A percentile compares a stretch with the other conserved stretches of the same genome.
These are phyloP conservation scores for Nebria brevicollis DNA, from an alignment of 2,888 invertebrate genomes.

Conservation along the genomic window DNA sequence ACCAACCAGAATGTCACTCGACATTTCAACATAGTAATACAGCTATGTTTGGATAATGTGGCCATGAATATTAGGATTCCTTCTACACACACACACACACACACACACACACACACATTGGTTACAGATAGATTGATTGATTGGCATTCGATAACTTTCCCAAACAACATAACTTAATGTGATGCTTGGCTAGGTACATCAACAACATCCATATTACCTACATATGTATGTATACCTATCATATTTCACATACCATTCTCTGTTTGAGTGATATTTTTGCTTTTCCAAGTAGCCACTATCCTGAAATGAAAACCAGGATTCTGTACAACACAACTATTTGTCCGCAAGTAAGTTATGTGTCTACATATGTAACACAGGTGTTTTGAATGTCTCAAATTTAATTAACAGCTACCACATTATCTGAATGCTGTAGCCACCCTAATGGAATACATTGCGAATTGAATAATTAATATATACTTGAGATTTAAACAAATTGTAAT, in stretches of 20 bases:
- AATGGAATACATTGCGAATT: neutral
- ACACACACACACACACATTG: neutral
- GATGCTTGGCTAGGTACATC: neutral
- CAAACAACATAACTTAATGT: neutral
- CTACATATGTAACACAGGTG: conserved; percentile 3
- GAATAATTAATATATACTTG: too few species aligned
- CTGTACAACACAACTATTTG: too few species aligned
- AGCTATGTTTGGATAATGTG: neutral
- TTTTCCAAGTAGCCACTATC: too few species aligned
- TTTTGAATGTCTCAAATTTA: conserved; percentile 31
- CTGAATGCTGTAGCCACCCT: neutral
- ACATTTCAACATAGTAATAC: neutral
- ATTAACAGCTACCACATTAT: conserved; percentile 1
- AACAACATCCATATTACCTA: neutral
- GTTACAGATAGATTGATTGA: neutral
- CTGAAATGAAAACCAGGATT: too few species aligned
- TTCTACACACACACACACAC: neutral
- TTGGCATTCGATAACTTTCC: conserved; percentile 5
- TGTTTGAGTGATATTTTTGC: neutral
- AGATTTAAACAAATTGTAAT: too few species aligned
- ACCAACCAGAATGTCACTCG: too few species aligned
- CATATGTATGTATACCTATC: neutral
- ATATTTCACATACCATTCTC: neutral
- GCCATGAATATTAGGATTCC: neutral
- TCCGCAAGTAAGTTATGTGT: neutral